Base-by-base conservation (phyloP, 2,797 vertebrate genomes). In the Phataginus tetradactyla region DNA sequence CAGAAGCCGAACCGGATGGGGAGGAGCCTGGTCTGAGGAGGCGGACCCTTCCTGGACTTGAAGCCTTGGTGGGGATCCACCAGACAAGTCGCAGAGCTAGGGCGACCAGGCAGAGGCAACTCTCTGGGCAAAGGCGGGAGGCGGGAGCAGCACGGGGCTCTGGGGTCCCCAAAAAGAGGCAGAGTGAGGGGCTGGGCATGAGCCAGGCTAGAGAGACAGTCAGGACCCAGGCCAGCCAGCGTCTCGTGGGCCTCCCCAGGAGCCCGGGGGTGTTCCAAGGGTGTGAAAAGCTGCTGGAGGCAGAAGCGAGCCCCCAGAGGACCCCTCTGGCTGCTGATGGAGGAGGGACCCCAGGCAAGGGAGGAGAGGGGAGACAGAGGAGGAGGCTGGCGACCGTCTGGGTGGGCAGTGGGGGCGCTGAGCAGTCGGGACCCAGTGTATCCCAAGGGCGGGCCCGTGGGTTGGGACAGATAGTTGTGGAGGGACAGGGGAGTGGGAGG, bases 401-500 rank as follows among this genome's bases (percentile, higher is more conserved):
- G 49, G 53, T 3, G 1, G 11, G 10, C 5, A 8, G 23, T 3
- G 32, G 17, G 23, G 59, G n/a, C 2, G 0, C 10, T 0, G 18
- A n/a, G 68, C 10, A 59, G 34, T 42, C 23, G 1, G 39, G 69
- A 25, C 13, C 21, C 72, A 0, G 27, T 0, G 78, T 34, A 29
- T 10, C 11, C n/a, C 27, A 4, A 3, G 10, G n/a, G n/a, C 1
- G 72, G 71, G 7, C 25, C 39, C 3, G 51, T 27, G 27, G n/a
- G 27, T 34, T 2, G 34, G 7, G 39, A 23, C 8, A 34, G 64
- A 17, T 3, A 23, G 1, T 42, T 8, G 27, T 1, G 34, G 25
- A 23, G 14, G 7, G 27, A 17, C 1, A 8, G 14, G 20, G 53
- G 18, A 2, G 4, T 10, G 27, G 32, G 10, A n/a, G 80, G 71